Base-by-base conservation (phyloP, 2,797 vertebrate species). In the Capromys pilorides region DNA sequence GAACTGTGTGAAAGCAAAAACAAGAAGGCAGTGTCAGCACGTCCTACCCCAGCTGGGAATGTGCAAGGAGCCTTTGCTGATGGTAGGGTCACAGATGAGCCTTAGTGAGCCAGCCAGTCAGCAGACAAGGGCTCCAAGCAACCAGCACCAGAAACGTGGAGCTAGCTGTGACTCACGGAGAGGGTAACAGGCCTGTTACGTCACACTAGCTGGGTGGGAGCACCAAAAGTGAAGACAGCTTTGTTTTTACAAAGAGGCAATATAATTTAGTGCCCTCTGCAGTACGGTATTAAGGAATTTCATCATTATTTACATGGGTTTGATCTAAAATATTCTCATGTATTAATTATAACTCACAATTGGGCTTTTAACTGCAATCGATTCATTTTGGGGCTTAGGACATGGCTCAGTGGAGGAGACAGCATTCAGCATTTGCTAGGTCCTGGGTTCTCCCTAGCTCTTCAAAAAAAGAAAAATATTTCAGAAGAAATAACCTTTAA, bases 31-130 rank as follows among this genome's bases (percentile, higher is more conserved):
- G 21, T 5, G 8, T n/a, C 41, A 2, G 28, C 66, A 24, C 31
- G 9, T 45, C 36, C 69, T 21, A 21, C 51, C 51, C 59, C 51
- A 11, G 75, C 64, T 75, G 51, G 81, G 51, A 41, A 61, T 1
- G 0, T 5, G 3, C 2, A 0, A 0, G 6, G 36, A 13, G 5
- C 9, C 1, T 2, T 28, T 0, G 1, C 3, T 71, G 24, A n/a
- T 26, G 9, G 3, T 8, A 24, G 39, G 57, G 9, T 77, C 45
- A 31, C 57, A 57, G 31, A 39, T 22, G 69, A 61, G 54, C 64
- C 7, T 51, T 18, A 84, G 28, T 6, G 26, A 78, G 51, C 18
- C 24, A 31, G 39, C 24, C 13, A 45, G 73, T 78, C 51, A 12
- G 1, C 77, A 36, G 73, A n/a, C 19, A 10, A 10, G 49, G 28